phyloP scores from a whole-genome alignment of 2,113 vertebrate species.

The Dryoscopus gambensis region DNA sequence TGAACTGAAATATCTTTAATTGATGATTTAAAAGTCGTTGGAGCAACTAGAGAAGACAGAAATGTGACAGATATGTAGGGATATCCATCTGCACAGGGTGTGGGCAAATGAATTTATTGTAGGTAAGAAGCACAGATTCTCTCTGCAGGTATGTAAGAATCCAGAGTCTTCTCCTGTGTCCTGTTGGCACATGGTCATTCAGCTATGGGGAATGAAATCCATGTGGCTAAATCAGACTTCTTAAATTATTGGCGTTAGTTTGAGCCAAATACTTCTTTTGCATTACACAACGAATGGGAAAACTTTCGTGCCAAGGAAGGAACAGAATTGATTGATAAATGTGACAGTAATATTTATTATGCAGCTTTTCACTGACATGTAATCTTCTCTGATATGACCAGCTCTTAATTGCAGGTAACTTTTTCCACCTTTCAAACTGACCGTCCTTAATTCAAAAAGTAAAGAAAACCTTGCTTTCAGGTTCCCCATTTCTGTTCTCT shows the following conservation, averaged over 20 bases:
- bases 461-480: not conserved
- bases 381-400: not conserved
- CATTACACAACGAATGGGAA: not conserved
- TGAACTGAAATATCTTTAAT: not conserved
- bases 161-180: not conserved
- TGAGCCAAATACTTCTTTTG: not conserved
- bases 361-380: not conserved
- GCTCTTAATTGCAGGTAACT: not conserved
- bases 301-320: not conserved
- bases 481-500: not conserved
- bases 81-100: not conserved
- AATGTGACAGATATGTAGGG: not conserved
- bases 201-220: not conserved
- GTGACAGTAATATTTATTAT: not conserved
- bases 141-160: not conserved
- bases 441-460: not conserved
- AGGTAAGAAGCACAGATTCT: not conserved
- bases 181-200: not conserved
- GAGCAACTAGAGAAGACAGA: not conserved
- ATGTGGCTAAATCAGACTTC: not conserved
- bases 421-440: not conserved
- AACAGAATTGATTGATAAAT: not conserved
- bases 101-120: not conserved
- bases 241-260: not conserved
- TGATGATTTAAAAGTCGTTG: not conserved